Conservation (phyloP, 2,113 vertebrate genomes). For the Limnothrissa miodon region DNA sequence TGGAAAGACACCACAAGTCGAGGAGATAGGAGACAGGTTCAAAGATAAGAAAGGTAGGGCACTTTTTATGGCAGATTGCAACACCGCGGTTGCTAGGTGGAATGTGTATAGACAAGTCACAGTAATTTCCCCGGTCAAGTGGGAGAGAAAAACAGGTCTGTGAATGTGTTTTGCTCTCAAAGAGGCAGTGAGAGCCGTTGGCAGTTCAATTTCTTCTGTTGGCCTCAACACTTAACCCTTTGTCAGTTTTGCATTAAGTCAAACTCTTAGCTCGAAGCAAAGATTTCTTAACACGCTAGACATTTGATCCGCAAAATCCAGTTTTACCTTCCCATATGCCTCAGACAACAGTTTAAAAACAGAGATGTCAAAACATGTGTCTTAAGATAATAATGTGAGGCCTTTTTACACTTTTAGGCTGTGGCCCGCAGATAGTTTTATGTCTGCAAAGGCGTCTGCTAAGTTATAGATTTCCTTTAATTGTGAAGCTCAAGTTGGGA, state of each 20-base stretch:
- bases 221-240: background rate
- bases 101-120: conserved; percentile 50
- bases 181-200: too few species aligned
- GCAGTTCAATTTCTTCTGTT: background rate
- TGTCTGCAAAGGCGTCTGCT: background rate
- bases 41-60: conserved; percentile 3
- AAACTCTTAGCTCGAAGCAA: background rate
- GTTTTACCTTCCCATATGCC: background rate
- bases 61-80: background rate
- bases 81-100: conserved; percentile 10
- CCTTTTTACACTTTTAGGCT: too few species aligned
- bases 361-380: background rate
- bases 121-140: background rate
- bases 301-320: background rate
- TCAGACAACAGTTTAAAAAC: background rate
- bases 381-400: background rate
- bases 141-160: conserved; percentile 41
- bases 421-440: background rate
- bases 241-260: background rate
- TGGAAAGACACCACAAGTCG: background rate
- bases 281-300: background rate
- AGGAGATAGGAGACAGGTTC: background rate
- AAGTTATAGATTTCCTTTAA: background rate
- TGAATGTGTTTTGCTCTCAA: conserved; percentile 18
- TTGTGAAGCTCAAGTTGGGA: background rate